A percentile compares a stretch with the other conserved stretches of the same genome.
These are phyloP conservation scores for Diglossa brunneiventris DNA, from an alignment of 2,113 vertebrate genomes.

Conservation along the genomic window DNA sequence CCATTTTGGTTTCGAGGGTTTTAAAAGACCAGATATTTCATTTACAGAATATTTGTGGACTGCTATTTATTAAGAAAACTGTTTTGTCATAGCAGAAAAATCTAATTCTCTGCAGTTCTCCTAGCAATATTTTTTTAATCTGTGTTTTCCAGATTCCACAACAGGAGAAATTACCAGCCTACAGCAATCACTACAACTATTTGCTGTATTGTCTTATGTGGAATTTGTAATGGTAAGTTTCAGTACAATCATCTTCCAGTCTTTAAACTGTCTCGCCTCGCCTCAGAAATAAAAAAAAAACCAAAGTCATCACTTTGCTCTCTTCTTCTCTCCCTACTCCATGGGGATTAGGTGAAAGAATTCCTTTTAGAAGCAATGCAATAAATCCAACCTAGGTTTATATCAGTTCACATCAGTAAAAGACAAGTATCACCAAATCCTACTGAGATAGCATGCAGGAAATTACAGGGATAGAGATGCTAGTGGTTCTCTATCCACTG, in stretches of 20 bases:
- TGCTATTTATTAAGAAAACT: neutral
- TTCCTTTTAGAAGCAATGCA: neutral
- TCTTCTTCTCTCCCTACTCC: neutral
- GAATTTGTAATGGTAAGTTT: neutral
- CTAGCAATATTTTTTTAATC: neutral
- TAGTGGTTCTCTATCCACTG: neutral
- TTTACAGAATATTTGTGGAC: neutral
- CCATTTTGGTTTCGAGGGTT: neutral
- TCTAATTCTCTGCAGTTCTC: neutral
- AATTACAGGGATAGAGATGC: conserved; percentile 41
- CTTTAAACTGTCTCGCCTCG: neutral
- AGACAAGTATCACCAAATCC: conserved; percentile 27
- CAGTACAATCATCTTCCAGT: neutral
- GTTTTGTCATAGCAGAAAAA: neutral
- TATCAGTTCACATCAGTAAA: neutral
- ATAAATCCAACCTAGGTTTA: conserved; percentile 24
- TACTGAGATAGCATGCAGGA: conserved; percentile 20
- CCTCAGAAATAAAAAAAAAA: neutral
- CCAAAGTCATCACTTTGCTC: neutral
- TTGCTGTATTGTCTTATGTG: neutral
- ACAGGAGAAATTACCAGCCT: neutral
- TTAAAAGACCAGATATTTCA: neutral
- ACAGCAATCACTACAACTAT: neutral
- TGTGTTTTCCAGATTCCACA: neutral
- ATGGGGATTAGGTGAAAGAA: conserved; percentile 6